These are phyloP conservation scores for Sericinus montela DNA, from an alignment of 2,888 invertebrate genomes.

Conservation along the genomic window DNA sequence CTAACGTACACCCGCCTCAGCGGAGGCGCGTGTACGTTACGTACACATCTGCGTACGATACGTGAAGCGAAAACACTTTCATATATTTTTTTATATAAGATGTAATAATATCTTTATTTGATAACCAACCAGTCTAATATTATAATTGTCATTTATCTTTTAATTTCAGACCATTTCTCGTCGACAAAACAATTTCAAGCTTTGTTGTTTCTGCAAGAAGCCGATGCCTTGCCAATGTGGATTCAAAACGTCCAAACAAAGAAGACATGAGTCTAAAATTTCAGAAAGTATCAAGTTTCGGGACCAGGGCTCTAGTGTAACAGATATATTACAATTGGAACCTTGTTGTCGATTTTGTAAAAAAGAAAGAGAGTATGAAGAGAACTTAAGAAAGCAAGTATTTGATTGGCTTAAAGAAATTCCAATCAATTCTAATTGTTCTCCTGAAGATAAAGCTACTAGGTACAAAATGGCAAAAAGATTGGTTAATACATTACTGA, in stretches of 20 bases:
- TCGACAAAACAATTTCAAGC: not conserved
- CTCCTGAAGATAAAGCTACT: slow-evolving; percentile 8
- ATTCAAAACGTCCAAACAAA: not conserved
- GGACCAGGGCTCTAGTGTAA: not conserved
- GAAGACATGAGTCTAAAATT: not conserved
- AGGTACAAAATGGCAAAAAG: slow-evolving; percentile 1
- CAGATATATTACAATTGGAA: not conserved
- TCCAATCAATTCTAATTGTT: slow-evolving; percentile 6
- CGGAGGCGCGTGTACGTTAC: too few species aligned
- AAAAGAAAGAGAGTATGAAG: slow-evolving; percentile 4
- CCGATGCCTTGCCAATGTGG: slow-evolving; percentile 1
- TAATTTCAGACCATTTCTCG: not conserved
- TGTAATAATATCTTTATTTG: too few species aligned
- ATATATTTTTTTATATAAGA: too few species aligned
- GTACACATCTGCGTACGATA: too few species aligned
- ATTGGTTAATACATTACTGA: slow-evolving; percentile 3
- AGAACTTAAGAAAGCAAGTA: slow-evolving; percentile 5
- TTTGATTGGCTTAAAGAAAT: slow-evolving; percentile 13
- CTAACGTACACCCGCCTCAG: too few species aligned
- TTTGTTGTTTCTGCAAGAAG: not conserved
- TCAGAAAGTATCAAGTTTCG: not conserved
- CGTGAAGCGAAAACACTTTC: too few species aligned
- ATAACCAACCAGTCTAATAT: too few species aligned
- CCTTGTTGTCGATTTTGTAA: slow-evolving; percentile 10
- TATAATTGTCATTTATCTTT: not conserved